These are phyloP conservation scores for Gastrophryne carolinensis DNA, from an alignment of 2,797 vertebrate genomes.

Conservation along the genomic window DNA sequence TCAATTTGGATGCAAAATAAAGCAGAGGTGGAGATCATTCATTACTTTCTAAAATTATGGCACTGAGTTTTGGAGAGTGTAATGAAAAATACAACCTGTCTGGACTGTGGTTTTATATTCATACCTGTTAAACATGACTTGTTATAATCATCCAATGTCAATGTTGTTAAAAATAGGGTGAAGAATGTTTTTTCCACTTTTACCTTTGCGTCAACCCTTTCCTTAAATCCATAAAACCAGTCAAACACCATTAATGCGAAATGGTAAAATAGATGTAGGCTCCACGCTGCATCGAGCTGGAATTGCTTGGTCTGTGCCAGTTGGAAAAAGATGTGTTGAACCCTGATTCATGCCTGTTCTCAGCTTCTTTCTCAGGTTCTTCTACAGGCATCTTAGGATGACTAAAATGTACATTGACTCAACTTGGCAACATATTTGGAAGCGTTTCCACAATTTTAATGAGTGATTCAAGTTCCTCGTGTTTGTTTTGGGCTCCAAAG, in stretches of 20 bases:
- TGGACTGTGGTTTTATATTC: too few species aligned
- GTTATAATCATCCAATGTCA: too few species aligned
- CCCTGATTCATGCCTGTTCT: neutral
- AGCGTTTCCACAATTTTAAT: conserved; percentile 5
- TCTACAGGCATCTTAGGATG: neutral
- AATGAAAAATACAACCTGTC: too few species aligned
- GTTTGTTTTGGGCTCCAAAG: conserved; percentile 22
- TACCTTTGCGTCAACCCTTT: too few species aligned
- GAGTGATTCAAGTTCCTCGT: conserved; percentile 28
- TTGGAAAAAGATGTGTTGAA: conserved; percentile 3
- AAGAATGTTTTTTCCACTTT: too few species aligned
- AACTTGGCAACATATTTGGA: conserved; percentile 11
- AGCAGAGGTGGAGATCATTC: too few species aligned
- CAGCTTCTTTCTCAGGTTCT: neutral
- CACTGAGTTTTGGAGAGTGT: too few species aligned
- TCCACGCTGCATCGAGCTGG: neutral
- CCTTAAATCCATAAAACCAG: neutral
- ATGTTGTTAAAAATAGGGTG: too few species aligned
- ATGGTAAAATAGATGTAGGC: neutral
- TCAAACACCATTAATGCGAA: neutral
- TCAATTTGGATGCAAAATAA: too few species aligned
- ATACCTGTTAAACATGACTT: too few species aligned
- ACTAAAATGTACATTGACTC: conserved; percentile 11
- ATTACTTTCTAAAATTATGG: too few species aligned
- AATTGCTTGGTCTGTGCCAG: neutral